These are phyloP conservation scores for Danio kyathit DNA, from an alignment of 2,797 vertebrate species.

Conservation along the genomic window DNA sequence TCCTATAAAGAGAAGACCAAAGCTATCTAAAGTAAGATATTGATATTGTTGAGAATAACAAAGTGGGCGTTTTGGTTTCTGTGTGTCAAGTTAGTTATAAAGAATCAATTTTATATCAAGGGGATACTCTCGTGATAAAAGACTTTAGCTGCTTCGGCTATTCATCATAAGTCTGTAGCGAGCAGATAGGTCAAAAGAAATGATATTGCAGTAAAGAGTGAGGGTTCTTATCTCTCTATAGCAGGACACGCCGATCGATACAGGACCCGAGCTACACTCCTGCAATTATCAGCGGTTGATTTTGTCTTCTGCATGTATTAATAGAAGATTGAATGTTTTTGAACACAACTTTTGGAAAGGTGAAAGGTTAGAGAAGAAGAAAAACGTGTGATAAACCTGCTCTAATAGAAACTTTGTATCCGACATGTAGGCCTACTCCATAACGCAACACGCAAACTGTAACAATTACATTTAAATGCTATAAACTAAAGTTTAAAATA, in stretches of 20 bases:
- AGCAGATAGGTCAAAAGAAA: constrained; percentile 99
- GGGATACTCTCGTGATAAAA: constrained; percentile 99
- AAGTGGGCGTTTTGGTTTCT: constrained; percentile 99
- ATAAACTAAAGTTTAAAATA: background rate
- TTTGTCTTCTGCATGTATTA: constrained; percentile 99
- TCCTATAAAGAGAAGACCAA: constrained; percentile 89
- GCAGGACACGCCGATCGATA: constrained; percentile 99
- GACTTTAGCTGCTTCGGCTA: constrained; percentile 97
- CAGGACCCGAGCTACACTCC: constrained; percentile 95
- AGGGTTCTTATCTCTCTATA: constrained; percentile 98
- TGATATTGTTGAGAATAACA: constrained; percentile 98
- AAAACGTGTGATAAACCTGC: constrained; percentile 74
- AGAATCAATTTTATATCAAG: constrained; percentile 99
- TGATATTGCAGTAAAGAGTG: constrained; percentile 99
- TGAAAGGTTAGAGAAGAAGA: constrained; percentile 56
- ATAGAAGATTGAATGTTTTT: constrained; percentile 95
- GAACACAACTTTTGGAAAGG: constrained; percentile 76
- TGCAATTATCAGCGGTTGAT: constrained; percentile 99
- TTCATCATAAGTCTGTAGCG: constrained; percentile 99
- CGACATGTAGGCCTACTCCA: constrained; percentile 10
- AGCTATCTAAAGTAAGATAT: constrained; percentile 89
- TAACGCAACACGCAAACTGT: background rate
- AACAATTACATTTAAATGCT: background rate
- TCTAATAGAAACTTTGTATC: constrained; percentile 73
- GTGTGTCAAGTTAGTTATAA: constrained; percentile 99